phyloP scores from a whole-genome alignment of 2,888 invertebrate genomes.

The Erebia palarica region DNA sequence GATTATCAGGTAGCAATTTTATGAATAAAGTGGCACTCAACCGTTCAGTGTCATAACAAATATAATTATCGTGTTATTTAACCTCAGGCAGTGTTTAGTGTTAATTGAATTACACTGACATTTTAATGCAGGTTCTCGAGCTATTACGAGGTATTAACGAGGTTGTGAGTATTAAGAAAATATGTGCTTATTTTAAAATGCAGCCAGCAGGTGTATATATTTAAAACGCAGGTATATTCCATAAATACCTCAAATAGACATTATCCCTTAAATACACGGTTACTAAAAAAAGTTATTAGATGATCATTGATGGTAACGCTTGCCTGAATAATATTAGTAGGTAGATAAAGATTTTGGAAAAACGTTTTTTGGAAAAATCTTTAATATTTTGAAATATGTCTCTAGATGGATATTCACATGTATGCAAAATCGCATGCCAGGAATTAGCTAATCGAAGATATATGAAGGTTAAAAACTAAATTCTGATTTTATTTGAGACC shows the following conservation, averaged over 20 bases:
- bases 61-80: constrained; percentile 21
- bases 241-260: neutral
- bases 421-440: too few species aligned
- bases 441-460: neutral
- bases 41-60: constrained; percentile 17
- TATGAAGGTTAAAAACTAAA: neutral
- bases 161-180: constrained; percentile 1
- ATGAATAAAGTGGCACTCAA: neutral
- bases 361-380: too few species aligned
- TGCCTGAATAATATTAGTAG: too few species aligned
- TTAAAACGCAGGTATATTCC: neutral
- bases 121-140: constrained; percentile 18
- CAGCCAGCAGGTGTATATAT: neutral
- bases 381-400: too few species aligned
- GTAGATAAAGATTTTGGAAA: too few species aligned
- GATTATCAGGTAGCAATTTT: neutral
- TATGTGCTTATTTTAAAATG: constrained; percentile 7
- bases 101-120: constrained; percentile 26
- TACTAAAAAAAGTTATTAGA: too few species aligned
- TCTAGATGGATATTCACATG: too few species aligned
- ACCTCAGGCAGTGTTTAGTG: constrained; percentile 15
- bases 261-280: neutral
- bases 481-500: neutral
- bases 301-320: too few species aligned
- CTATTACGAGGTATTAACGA: constrained; percentile 4